Conservation (phyloP, 1,140 invertebrate genomes). For the Zophobas morio region DNA sequence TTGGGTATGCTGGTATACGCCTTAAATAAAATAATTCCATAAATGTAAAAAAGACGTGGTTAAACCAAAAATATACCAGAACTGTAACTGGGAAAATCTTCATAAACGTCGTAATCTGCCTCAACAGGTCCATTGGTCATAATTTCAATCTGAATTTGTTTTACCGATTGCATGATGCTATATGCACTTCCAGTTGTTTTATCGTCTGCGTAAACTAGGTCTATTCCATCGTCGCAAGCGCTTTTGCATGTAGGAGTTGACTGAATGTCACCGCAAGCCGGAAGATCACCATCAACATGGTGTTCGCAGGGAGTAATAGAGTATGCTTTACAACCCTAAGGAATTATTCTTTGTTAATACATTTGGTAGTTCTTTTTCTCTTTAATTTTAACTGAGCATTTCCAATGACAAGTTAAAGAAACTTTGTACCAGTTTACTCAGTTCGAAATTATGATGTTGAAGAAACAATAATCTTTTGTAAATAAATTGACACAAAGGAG, state of each 20-base stretch:
- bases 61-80: neutral
- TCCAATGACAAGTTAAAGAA: too few relatives aligned
- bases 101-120: slow-evolving; percentile 37
- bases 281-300: slow-evolving; percentile 67
- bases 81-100: slow-evolving; percentile 46
- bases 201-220: slow-evolving; percentile 71
- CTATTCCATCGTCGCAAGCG: slow-evolving; percentile 71
- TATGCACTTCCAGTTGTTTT: slow-evolving; percentile 59
- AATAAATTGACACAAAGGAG: too few relatives aligned
- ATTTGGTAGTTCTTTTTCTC: neutral
- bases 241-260: slow-evolving; percentile 74
- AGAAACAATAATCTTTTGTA: neutral
- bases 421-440: too few relatives aligned
- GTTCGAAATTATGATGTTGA: neutral
- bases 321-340: slow-evolving; percentile 69
- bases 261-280: slow-evolving; percentile 46
- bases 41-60: too few relatives aligned
- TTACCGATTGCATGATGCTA: neutral
- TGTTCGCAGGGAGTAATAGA: slow-evolving; percentile 76
- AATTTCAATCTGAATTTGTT: slow-evolving; percentile 55
- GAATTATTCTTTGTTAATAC: slow-evolving; percentile 2
- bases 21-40: slow-evolving; percentile 61
- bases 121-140: neutral
- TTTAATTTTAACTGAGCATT: too few relatives aligned
- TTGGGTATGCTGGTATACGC: slow-evolving; percentile 87